phyloP scores from a whole-genome alignment of 2,888 invertebrate genomes.

The Acleris sparsana region DNA sequence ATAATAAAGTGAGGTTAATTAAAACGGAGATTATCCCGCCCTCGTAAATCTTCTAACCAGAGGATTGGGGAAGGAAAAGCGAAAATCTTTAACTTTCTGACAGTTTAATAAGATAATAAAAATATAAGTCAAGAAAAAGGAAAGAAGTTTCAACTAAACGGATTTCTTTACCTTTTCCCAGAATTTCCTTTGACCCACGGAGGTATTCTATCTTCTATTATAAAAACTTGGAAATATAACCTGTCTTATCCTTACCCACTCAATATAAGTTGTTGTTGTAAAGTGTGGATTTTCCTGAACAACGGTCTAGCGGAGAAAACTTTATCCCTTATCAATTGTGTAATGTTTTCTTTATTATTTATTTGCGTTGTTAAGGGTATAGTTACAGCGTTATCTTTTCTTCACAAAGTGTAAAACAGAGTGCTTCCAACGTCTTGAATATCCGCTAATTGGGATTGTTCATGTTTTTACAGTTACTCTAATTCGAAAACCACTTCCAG shows the following conservation, averaged over 20 bases:
- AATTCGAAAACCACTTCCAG: no score
- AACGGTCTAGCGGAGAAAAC: not conserved
- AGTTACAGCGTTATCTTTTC: no score
- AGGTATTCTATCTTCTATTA: slow-evolving; percentile 34
- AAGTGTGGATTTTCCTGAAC: slow-evolving; percentile 13
- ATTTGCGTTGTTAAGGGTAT: no score
- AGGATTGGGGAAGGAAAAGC: slow-evolving; percentile 71
- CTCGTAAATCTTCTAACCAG: slow-evolving; percentile 69
- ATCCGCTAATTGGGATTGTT: no score
- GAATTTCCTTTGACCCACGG: slow-evolving; percentile 41
- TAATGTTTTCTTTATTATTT: no score
- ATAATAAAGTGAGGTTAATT: slow-evolving; percentile 67
- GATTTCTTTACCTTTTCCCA: slow-evolving; percentile 47
- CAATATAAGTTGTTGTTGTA: slow-evolving; percentile 11
- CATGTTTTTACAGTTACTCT: no score
- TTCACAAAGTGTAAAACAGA: no score
- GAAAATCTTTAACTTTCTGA: slow-evolving; percentile 79
- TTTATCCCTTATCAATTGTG: not conserved
- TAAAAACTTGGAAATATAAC: slow-evolving; percentile 30
- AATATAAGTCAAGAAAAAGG: slow-evolving; percentile 65
- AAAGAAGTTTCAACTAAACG: slow-evolving; percentile 51
- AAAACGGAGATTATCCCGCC: slow-evolving; percentile 67
- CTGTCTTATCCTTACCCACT: slow-evolving; percentile 15
- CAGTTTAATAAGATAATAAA: slow-evolving; percentile 81
- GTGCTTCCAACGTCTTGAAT: no score